These are phyloP conservation scores for Suillia variegata DNA, from an alignment of 2,888 invertebrate species.

Conservation along the genomic window DNA sequence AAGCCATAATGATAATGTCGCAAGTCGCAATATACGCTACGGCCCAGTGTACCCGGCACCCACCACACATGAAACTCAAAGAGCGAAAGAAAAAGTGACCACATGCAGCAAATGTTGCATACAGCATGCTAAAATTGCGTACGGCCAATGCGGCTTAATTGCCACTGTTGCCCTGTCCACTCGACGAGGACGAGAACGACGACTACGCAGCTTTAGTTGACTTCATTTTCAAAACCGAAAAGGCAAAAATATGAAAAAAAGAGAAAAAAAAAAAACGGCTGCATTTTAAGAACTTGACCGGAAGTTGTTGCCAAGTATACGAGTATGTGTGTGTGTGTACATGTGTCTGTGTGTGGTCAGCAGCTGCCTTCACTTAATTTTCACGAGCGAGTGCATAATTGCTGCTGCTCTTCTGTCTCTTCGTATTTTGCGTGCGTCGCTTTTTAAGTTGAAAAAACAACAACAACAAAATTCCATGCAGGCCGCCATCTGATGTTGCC, in stretches of 20 bases:
- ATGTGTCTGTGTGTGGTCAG: not conserved
- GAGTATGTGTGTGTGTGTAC: not conserved
- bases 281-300: not conserved
- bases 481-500: not conserved
- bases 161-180: not conserved
- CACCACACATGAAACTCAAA: not conserved
- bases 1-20: constrained; percentile 1
- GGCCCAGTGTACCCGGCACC: no score
- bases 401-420: not conserved
- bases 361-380: constrained; percentile 3
- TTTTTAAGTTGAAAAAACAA: not conserved
- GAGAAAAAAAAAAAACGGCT: not conserved
- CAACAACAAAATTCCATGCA: not conserved
- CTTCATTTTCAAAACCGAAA: not conserved
- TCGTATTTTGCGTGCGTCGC: not conserved
- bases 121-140: constrained; percentile 12
- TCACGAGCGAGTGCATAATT: constrained; percentile 1
- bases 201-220: not conserved
- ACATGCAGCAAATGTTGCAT: constrained; percentile 14
- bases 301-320: not conserved
- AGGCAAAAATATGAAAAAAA: not conserved
- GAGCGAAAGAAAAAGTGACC: not conserved
- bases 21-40: not conserved
- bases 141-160: constrained; percentile 16
- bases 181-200: no score